These are phyloP conservation scores for Capitulum mitella DNA, from an alignment of 2,888 invertebrate species.

Conservation along the genomic window DNA sequence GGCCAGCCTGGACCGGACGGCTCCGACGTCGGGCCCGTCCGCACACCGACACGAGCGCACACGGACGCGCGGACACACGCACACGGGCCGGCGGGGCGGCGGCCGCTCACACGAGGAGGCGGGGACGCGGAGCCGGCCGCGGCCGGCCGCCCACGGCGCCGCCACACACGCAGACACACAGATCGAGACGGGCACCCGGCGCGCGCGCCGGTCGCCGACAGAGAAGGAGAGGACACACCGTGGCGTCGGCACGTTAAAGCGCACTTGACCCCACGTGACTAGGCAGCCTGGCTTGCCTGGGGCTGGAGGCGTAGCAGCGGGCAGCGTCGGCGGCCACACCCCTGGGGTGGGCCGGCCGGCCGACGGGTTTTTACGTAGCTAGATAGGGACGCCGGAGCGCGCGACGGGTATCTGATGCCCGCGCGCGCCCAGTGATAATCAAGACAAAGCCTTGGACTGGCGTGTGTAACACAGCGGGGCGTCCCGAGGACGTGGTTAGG, in stretches of 20 bases:
- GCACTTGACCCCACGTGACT: no score
- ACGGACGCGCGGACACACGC: background rate
- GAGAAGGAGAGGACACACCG: no score
- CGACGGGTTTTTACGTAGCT: background rate
- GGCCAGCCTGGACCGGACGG: no score
- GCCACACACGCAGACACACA: background rate
- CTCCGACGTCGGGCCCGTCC: background rate
- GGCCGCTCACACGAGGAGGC: background rate
- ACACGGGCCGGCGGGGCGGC: background rate
- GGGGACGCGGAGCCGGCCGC: background rate
- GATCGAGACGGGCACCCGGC: no score
- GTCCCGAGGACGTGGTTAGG: no score
- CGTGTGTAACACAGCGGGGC: background rate
- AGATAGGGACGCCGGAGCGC: background rate
- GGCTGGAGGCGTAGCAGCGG: no score
- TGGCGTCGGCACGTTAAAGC: no score
- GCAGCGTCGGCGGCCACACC: no score
- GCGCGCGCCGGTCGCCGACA: no score
- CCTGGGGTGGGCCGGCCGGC: background rate
- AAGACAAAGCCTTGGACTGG: background rate
- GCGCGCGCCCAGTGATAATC: background rate
- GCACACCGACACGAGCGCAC: background rate
- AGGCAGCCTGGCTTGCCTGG: no score
- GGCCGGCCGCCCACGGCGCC: background rate
- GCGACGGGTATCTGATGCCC: background rate